Evolutionary conservation across 2,113 vertebrate species (phyloP).

Genomic region (Dasyurus viverrinus): DNA sequence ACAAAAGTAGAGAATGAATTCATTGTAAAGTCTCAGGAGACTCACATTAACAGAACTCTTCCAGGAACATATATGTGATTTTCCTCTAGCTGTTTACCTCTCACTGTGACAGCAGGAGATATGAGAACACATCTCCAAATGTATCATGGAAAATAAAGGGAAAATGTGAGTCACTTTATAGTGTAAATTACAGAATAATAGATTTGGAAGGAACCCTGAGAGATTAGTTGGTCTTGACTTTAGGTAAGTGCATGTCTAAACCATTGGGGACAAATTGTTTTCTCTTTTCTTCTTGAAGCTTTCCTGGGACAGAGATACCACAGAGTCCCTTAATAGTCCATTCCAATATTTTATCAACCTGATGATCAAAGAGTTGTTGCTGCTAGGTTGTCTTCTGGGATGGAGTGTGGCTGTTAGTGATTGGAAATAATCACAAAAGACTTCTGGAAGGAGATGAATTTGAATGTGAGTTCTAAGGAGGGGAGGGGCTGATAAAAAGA

Average conservation of each 20-base stretch:
- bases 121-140: not conserved
- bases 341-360: not conserved
- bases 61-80: constrained; percentile 26
- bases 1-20: constrained; percentile 49
- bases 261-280: not conserved
- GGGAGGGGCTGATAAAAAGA: not conserved
- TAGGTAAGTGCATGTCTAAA: not conserved
- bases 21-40: constrained; percentile 36
- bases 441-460: not conserved
- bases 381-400: not conserved
- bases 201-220: not conserved
- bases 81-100: constrained; percentile 36
- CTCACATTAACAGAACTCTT: constrained; percentile 49
- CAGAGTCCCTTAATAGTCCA: not conserved
- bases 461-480: not conserved
- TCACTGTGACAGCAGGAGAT: constrained; percentile 5
- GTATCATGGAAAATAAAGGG: constrained; percentile 44
- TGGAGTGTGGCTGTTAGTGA: not conserved
- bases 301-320: not conserved
- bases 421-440: not conserved
- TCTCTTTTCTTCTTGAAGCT: not conserved
- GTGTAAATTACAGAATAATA: constrained; percentile 33
- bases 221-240: not conserved
- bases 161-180: not conserved
- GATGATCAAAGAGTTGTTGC: not conserved